phyloP scores from a whole-genome alignment of 1,140 invertebrate species.

The Teleogryllus occipitalis region DNA sequence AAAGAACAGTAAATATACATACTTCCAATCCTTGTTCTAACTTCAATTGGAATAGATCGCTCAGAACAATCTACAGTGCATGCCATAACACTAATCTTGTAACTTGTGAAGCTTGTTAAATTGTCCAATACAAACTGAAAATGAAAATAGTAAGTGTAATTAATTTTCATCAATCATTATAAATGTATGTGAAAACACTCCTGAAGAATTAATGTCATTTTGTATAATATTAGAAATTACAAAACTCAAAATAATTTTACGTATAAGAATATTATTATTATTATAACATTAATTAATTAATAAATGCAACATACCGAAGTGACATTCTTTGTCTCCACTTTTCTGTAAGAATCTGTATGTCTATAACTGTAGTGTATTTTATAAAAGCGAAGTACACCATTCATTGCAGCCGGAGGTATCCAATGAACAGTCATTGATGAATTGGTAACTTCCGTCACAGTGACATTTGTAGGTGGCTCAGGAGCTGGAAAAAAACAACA shows the following conservation, averaged over 20 bases:
- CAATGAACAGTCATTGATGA: conserved; percentile 57
- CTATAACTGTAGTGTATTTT: conserved; percentile 43
- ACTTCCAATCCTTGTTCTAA: conserved; percentile 51
- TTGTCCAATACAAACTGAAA: conserved; percentile 25
- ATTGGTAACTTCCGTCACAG: conserved; percentile 53
- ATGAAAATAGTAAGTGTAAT: neutral
- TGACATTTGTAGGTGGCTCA: conserved; percentile 36
- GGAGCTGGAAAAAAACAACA: conserved; percentile 37
- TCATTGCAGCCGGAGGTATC: conserved; percentile 55
- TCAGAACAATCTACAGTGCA: conserved; percentile 60
- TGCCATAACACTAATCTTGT: conserved; percentile 55
- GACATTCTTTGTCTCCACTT: neutral
- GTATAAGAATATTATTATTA: too few relatives aligned
- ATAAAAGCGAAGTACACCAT: conserved; percentile 67
- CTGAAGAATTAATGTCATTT: too few relatives aligned
- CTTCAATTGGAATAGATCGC: conserved; percentile 36
- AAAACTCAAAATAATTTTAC: neutral
- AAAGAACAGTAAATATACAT: conserved; percentile 26
- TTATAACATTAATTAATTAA: too few relatives aligned
- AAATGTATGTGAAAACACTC: too few relatives aligned
- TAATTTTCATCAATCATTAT: too few relatives aligned
- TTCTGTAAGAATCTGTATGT: neutral
- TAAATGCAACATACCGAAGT: neutral
- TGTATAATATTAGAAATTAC: neutral
- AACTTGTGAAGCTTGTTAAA: conserved; percentile 46